Evolutionary conservation across 2,113 vertebrate species (phyloP).

Genomic region (Labeo catla): DNA sequence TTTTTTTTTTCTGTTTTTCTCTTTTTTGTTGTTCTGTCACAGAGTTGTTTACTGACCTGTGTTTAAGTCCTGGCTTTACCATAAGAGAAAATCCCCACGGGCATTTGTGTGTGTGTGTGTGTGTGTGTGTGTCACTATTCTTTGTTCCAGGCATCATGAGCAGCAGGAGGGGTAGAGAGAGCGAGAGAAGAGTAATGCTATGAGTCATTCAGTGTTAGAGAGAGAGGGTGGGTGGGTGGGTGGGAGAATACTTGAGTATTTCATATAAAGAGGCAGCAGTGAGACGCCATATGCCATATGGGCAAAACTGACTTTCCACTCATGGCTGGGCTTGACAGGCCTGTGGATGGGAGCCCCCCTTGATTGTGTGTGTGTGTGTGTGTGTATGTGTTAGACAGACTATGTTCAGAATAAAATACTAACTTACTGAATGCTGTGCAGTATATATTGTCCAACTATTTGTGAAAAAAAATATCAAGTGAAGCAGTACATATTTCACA

Average conservation of each 20-base stretch:
- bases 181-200: slow-evolving; percentile 92
- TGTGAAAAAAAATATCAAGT: neutral
- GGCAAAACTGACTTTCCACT: slow-evolving; percentile 85
- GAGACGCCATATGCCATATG: slow-evolving; percentile 99
- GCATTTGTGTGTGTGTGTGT: slow-evolving; percentile 86
- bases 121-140: slow-evolving; percentile 76
- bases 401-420: too few relatives aligned
- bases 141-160: slow-evolving; percentile 77
- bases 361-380: neutral
- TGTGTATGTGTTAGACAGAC: neutral
- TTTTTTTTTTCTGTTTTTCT: neutral
- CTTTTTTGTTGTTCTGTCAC: slow-evolving; percentile 67
- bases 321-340: slow-evolving; percentile 87
- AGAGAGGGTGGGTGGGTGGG: slow-evolving; percentile 63
- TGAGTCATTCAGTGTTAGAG: slow-evolving; percentile 97
- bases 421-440: neutral
- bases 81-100: slow-evolving; percentile 41
- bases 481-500: neutral
- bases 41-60: slow-evolving; percentile 76
- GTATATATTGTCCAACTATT: too few relatives aligned
- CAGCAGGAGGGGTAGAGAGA: slow-evolving; percentile 55
- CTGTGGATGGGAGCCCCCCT: slow-evolving; percentile 77
- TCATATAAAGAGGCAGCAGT: slow-evolving; percentile 84
- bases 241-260: slow-evolving; percentile 96
- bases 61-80: slow-evolving; percentile 66